phyloP scores from a whole-genome alignment of 2,797 vertebrate genomes.

The Pygocentrus nattereri region DNA sequence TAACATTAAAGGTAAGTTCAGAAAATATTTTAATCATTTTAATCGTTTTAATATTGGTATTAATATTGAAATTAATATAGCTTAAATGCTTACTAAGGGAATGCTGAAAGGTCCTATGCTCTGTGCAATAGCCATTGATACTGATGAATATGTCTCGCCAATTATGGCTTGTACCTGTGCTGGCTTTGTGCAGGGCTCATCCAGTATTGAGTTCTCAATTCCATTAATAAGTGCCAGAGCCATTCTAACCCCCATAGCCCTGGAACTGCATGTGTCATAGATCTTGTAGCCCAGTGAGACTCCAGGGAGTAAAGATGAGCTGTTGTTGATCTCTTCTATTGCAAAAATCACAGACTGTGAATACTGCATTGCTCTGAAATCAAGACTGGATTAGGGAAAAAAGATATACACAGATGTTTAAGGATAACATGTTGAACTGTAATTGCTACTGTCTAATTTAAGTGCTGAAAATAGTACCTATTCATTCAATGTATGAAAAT shows the following conservation, averaged over 20 bases:
- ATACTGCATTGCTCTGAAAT: slow-evolving; percentile 40
- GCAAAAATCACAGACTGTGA: slow-evolving; percentile 65
- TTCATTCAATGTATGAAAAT: too few species aligned
- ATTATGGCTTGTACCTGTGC: background rate
- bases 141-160: slow-evolving; percentile 26
- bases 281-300: slow-evolving; percentile 62
- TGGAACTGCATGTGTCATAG: slow-evolving; percentile 52
- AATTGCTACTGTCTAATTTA: too few species aligned
- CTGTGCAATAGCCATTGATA: slow-evolving; percentile 22
- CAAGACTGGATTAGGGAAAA: background rate
- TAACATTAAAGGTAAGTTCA: too few species aligned
- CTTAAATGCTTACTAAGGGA: slow-evolving; percentile 63
- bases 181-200: background rate
- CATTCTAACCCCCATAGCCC: slow-evolving; percentile 45
- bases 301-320: slow-evolving; percentile 56
- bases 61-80: too few species aligned
- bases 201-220: background rate
- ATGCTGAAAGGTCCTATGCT: slow-evolving; percentile 65
- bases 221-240: slow-evolving; percentile 45
- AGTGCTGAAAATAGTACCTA: too few species aligned
- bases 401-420: too few species aligned
- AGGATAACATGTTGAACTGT: too few species aligned
- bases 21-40: too few species aligned
- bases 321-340: slow-evolving; percentile 64
- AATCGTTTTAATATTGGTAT: too few species aligned